Percentiles rank a stretch among this genome's conserved stretches.
These are phyloP conservation scores for Panulirus ornatus DNA, from an alignment of 1,140 invertebrate genomes.

Conservation along the genomic window DNA sequence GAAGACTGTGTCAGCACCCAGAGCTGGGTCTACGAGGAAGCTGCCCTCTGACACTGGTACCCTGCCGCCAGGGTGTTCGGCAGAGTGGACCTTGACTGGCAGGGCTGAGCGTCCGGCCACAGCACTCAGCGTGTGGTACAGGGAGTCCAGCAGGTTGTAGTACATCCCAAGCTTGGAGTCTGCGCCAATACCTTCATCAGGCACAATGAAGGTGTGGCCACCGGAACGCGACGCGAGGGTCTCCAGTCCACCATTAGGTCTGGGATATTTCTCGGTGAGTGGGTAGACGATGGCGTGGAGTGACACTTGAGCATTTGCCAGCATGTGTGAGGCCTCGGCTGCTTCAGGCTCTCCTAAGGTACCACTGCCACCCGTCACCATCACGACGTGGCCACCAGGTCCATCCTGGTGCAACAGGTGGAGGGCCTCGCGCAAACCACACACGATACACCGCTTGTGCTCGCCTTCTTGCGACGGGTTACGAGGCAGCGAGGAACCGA, in stretches of 20 bases:
- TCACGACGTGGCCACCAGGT: constrained; percentile 63
- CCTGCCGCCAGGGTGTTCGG: constrained; percentile 69
- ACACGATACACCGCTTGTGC: constrained; percentile 64
- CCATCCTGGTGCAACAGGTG: constrained; percentile 43
- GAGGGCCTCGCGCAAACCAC: constrained; percentile 69
- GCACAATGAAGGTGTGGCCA: constrained; percentile 65
- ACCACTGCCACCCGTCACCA: constrained; percentile 66
- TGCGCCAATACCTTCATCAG: constrained; percentile 74
- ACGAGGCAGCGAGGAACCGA: constrained; percentile 73
- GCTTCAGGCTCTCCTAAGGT: constrained; percentile 49
- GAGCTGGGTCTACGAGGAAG: constrained; percentile 74
- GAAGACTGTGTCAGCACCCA: constrained; percentile 76
- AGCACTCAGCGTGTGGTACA: constrained; percentile 65
- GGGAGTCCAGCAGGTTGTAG: constrained; percentile 73
- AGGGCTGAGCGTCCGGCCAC: constrained; percentile 58
- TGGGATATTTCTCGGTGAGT: constrained; percentile 71
- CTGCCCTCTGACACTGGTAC: constrained; percentile 72
- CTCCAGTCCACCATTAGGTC: constrained; percentile 60
- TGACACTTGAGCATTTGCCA: constrained; percentile 51
- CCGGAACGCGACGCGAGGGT: constrained; percentile 56
- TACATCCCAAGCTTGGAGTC: constrained; percentile 75
- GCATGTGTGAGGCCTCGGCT: constrained; percentile 27
- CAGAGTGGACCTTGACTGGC: constrained; percentile 72
- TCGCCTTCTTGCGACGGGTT: constrained; percentile 72
- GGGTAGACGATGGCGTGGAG: constrained; percentile 73